Evolutionary conservation across 2,888 invertebrate species (phyloP).

Genomic region (Choreutis nemorana): DNA sequence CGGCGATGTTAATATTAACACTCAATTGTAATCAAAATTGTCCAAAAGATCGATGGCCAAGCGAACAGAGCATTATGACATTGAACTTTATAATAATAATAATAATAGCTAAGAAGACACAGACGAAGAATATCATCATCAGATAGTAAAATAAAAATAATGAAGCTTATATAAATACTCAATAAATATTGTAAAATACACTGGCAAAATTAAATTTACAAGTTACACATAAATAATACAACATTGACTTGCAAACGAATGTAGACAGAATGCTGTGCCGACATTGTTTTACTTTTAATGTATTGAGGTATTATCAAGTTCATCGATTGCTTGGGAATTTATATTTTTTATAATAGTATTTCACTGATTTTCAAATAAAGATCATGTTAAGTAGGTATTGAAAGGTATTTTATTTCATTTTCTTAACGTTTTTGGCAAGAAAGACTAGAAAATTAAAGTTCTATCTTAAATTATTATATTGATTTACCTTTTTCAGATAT

Average conservation of each 20-base stretch:
- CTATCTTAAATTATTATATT: too few relatives aligned
- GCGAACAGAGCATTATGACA: conserved; percentile 55
- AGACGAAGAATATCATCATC: conserved; percentile 49
- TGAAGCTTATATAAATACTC: conserved; percentile 47
- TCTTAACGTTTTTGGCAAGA: too few relatives aligned
- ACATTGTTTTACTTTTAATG: conserved; percentile 18
- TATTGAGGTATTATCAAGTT: background rate
- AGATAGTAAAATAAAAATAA: conserved; percentile 39
- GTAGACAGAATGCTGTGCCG: conserved; percentile 52
- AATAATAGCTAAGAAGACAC: conserved; percentile 61
- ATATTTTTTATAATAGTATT: background rate
- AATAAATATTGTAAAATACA: conserved; percentile 36
- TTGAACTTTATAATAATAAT: conserved; percentile 51
- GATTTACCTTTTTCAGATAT: too few relatives aligned
- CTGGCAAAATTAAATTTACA: conserved; percentile 45
- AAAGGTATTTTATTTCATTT: too few relatives aligned
- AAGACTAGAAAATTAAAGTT: too few relatives aligned
- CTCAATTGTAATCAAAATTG: conserved; percentile 1
- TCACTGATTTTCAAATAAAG: background rate
- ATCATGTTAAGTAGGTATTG: too few relatives aligned
- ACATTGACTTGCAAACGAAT: conserved; percentile 60
- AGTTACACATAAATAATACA: conserved; percentile 56
- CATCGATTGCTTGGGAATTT: background rate
- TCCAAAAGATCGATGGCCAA: conserved; percentile 32
- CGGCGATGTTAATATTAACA: conserved; percentile 1